A percentile compares a stretch with the other conserved stretches of the same genome.
Evolutionary conservation across 2,888 invertebrate genomes (phyloP).

Genomic region (Drosophila monieri): DNA sequence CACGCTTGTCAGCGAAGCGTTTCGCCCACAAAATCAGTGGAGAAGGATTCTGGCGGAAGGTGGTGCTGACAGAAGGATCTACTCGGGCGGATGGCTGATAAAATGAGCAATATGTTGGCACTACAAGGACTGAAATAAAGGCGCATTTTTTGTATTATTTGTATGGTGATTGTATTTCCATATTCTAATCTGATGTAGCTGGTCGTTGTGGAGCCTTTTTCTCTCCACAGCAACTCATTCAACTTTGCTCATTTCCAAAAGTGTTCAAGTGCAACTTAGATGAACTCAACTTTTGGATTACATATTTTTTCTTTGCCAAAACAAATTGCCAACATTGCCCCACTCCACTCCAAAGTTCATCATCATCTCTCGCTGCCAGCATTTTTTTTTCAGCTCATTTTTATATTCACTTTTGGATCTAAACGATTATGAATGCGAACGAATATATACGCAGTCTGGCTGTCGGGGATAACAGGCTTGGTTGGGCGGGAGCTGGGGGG

Average conservation of each 20-base stretch:
- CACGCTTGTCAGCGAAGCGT: slow-evolving; percentile 67
- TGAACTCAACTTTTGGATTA: slow-evolving; percentile 66
- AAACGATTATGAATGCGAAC: slow-evolving; percentile 75
- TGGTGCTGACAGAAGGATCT: slow-evolving; percentile 13
- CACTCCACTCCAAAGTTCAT: slow-evolving; percentile 24
- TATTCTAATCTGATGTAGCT: background rate
- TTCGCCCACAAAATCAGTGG: slow-evolving; percentile 11
- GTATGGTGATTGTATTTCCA: background rate
- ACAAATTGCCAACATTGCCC: slow-evolving; percentile 32
- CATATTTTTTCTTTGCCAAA: slow-evolving; percentile 34
- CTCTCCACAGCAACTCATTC: slow-evolving; percentile 3
- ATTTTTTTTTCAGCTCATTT: slow-evolving; percentile 55
- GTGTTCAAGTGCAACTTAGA: slow-evolving; percentile 65
- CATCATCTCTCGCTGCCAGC: background rate
- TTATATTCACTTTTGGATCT: slow-evolving; percentile 53
- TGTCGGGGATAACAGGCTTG: slow-evolving; percentile 17
- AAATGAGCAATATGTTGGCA: slow-evolving; percentile 40
- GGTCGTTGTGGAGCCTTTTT: slow-evolving; percentile 5
- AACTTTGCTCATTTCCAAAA: slow-evolving; percentile 42
- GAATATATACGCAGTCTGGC: slow-evolving; percentile 45
- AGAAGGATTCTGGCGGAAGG: background rate
- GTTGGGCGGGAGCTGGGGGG: background rate
- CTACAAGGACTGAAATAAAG: too few relatives aligned
- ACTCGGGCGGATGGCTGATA: slow-evolving; percentile 28
- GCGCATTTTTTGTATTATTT: too few relatives aligned